Evolutionary conservation across 1,140 invertebrate genomes (phyloP).

Genomic region (Holcopasites calliopsidis): DNA sequence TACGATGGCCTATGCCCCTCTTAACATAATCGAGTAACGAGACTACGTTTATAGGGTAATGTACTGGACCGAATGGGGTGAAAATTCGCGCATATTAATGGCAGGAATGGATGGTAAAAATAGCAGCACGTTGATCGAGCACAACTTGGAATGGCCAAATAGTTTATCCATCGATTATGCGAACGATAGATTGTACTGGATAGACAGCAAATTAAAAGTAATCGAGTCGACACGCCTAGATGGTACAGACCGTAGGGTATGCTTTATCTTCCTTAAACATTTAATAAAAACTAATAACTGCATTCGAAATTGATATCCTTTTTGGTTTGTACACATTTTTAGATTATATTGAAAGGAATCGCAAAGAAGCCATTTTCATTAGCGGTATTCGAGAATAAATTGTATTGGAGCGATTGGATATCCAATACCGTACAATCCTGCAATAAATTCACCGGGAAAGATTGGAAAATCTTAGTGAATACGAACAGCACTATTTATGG

Average conservation of each 20-base stretch:
- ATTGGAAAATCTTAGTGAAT: conserved; percentile 80
- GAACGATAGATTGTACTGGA: conserved; percentile 88
- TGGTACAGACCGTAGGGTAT: conserved; percentile 83
- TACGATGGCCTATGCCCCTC: too few relatives aligned
- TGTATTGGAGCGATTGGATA: conserved; percentile 93
- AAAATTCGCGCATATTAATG: conserved; percentile 85
- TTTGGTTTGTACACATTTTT: background rate
- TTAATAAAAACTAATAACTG: background rate
- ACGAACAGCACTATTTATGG: conserved; percentile 81
- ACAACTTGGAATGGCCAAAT: conserved; percentile 90
- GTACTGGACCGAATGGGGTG: conserved; percentile 93
- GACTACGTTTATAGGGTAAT: conserved; percentile 81
- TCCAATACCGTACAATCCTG: conserved; percentile 84
- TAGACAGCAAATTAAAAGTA: conserved; percentile 86
- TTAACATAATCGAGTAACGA: background rate
- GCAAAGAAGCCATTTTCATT: conserved; percentile 90
- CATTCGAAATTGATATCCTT: background rate
- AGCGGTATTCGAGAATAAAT: conserved; percentile 90
- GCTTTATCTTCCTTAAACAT: background rate
- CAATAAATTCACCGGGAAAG: conserved; percentile 85
- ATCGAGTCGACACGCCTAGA: conserved; percentile 89
- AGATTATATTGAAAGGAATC: conserved; percentile 80
- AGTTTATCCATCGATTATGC: conserved; percentile 93
- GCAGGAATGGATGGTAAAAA: conserved; percentile 92
- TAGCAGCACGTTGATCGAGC: conserved; percentile 75